A percentile compares a stretch with the other conserved stretches of the same genome.
Evolutionary conservation across 2,888 invertebrate species (phyloP).

Genomic region (Lacanobia wlatinum): DNA sequence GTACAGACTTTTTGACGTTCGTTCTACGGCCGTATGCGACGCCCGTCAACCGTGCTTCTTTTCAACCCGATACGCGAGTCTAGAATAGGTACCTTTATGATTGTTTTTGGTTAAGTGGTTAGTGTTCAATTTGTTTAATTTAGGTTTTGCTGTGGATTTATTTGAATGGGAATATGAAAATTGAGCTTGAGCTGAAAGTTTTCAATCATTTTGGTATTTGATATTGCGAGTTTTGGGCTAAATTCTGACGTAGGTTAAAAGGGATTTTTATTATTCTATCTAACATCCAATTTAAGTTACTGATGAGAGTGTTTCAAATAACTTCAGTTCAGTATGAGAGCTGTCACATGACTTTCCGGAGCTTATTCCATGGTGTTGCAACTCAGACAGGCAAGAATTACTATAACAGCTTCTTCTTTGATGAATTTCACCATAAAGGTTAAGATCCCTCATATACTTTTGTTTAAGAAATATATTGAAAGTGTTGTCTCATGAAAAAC

Average conservation of each 20-base stretch:
- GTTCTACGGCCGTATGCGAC: slow-evolving; percentile 76
- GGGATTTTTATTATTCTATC: not conserved
- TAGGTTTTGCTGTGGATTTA: slow-evolving; percentile 10
- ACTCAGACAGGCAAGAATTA: too few relatives aligned
- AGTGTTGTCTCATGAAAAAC: not conserved
- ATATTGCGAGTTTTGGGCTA: not conserved
- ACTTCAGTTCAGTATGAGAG: too few relatives aligned
- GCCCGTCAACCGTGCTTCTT: slow-evolving; percentile 74
- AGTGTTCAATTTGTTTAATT: slow-evolving; percentile 38
- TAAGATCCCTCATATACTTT: too few relatives aligned
- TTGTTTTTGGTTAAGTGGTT: slow-evolving; percentile 61
- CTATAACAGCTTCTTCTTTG: too few relatives aligned
- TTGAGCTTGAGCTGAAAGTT: not conserved
- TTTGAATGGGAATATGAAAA: not conserved
- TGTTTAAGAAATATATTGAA: too few relatives aligned
- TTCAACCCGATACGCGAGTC: slow-evolving; percentile 69
- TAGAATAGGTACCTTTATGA: slow-evolving; percentile 58
- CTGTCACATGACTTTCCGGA: too few relatives aligned
- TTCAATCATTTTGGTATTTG: not conserved
- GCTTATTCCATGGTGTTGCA: too few relatives aligned
- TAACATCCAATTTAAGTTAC: not conserved
- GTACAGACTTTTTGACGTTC: slow-evolving; percentile 87
- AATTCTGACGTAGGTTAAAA: not conserved
- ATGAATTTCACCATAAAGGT: too few relatives aligned
- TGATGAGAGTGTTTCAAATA: too few relatives aligned